phyloP scores from a whole-genome alignment of 2,888 invertebrate genomes.

The Tribolium freemani region DNA sequence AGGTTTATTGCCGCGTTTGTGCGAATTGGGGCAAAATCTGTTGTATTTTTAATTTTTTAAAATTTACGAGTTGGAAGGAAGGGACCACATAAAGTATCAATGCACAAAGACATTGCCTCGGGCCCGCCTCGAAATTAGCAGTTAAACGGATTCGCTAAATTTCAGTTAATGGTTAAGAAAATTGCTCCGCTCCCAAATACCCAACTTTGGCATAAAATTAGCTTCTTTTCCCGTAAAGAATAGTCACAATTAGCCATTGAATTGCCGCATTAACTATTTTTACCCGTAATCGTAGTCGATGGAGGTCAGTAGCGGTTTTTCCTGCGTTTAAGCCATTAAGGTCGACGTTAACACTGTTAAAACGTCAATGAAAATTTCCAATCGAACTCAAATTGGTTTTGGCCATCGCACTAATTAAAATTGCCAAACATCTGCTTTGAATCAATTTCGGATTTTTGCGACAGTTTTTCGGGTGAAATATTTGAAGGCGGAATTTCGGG shows the following conservation, averaged over 20 bases:
- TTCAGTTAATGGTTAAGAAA: constrained; percentile 7
- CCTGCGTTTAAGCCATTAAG: constrained; percentile 16
- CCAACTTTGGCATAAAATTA: not conserved
- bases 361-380: constrained; percentile 35
- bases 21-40: too few relatives aligned
- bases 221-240: not conserved
- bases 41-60: too few relatives aligned
- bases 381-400: not conserved
- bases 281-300: constrained; percentile 4
- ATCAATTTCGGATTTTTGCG: not conserved
- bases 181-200: not conserved
- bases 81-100: not conserved
- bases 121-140: not conserved
- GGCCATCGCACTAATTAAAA: not conserved
- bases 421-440: not conserved
- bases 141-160: constrained; percentile 11
- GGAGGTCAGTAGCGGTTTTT: constrained; percentile 29
- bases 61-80: too few relatives aligned
- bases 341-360: constrained; percentile 31
- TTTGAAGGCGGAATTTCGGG: not conserved
- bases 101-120: too few relatives aligned
- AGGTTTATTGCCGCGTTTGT: too few relatives aligned
- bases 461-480: not conserved
- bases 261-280: not conserved
- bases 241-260: not conserved